Evolutionary conservation across 2,113 vertebrate species (phyloP), one percentile per base, ranked within the genome.

Genomic region (Forbesichthys papilliferus): DNA sequence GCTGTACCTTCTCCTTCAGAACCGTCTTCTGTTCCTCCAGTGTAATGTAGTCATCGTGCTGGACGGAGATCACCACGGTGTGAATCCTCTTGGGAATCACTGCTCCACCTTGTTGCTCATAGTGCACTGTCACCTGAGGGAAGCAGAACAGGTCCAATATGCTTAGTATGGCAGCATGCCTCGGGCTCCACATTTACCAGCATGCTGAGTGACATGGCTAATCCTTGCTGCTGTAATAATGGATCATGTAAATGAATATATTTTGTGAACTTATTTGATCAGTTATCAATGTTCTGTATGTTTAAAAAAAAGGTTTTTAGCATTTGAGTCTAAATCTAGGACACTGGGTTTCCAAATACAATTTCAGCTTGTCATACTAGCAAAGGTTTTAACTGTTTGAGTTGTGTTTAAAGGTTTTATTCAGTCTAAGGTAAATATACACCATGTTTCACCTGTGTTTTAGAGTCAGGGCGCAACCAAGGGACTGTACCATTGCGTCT

Each of bases 391-490:
- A 42, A 42, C 36, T 42, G 36, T 8, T 42, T 6, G 1, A 8
- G 0, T 6, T 42, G 36, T 42, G 36, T 6, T 42, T 27, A 27
- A 27, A 27, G 27, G 62, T 51, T 6, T 53, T 63, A 57, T 68
- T 5, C 36, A 42, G 36, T 42, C 36, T 42, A 42, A 52, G 9
- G 11, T n/a, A 33, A n/a, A n/a, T 18, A 33, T 18, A 27, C 33
- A 12, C 34, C 9, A 34, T 11, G 13, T 14, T 68, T 73, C 81
- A 97, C 97, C 95, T 99, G 97, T 69, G 97, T 99, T 89, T 99
- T 99, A 0, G 97, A 99, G 91, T 99, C 97, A 0, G 97, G 95
- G 47, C 96, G 93, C 60, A 99, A 91, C 97, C 97, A 99, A 42
- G 94, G 85, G 16, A 98, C 90, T 0, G 75, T 71, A 5, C 95